Evolutionary conservation across 2,113 vertebrate species (phyloP).

Genomic region (Lasiurus cinereus): DNA sequence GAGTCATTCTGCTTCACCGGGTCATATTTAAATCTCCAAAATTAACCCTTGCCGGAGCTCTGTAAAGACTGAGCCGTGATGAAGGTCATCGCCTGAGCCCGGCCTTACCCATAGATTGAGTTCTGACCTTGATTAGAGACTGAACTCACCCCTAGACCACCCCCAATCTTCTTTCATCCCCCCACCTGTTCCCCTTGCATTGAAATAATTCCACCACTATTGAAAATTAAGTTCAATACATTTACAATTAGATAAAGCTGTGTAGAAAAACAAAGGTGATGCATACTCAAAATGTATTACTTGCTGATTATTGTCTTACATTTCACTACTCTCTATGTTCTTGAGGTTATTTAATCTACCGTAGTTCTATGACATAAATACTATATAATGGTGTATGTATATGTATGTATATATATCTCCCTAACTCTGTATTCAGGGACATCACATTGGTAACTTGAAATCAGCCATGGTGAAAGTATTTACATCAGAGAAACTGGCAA

Average conservation of each 20-base stretch:
- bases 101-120: not conserved
- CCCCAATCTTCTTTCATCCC: not conserved
- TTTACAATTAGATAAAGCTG: not conserved
- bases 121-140: not conserved
- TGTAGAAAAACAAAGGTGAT: conserved; percentile 16
- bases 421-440: not conserved
- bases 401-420: not conserved
- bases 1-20: not conserved
- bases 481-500: not conserved
- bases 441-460: not conserved
- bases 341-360: not conserved
- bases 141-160: not conserved
- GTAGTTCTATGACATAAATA: not conserved
- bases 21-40: not conserved
- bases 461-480: not conserved
- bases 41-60: not conserved
- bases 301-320: not conserved
- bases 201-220: not conserved
- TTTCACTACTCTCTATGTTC: not conserved
- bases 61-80: not conserved
- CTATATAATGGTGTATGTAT: too few relatives aligned
- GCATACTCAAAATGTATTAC: not conserved
- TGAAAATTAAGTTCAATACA: conserved; percentile 20
- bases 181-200: not conserved
- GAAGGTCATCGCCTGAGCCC: not conserved